Evolutionary conservation across 2,113 vertebrate genomes (phyloP), one percentile per base, ranked within the genome.

Genomic region (Pangasianodon hypophthalmus): DNA sequence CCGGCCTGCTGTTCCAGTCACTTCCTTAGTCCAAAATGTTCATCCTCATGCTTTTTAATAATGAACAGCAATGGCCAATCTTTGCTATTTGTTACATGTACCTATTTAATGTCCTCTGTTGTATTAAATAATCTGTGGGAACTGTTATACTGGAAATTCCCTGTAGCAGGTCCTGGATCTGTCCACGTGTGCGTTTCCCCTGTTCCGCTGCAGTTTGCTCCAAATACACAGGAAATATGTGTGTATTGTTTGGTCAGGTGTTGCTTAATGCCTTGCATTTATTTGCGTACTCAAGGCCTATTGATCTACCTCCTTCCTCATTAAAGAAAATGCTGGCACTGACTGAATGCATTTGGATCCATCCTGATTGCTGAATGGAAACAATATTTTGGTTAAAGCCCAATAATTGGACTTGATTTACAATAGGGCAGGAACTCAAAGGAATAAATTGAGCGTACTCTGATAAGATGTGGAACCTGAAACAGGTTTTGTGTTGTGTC

Each of bases 161-260:
- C 86, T 58, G 41, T 32, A 83, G 46, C 86, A 80, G 26, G 50
- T 54, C 41, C 19, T 52, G 58, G 21, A 3, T 85, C 29, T 2
- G 26, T 24, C 60, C 5, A 32, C 80, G 75, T 80, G 71, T 69
- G 58, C 81, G 69, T 90, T 91, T 88, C 79, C 79, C 41, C 11
- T 60, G 77, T 90, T 56, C 26, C 32, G 71, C 56, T 62, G 56
- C 44, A 50, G 21, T 69, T 71, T 87, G 87, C 62, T 46, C 69
- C 67, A 69, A 89, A 89, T 89, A 56, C 84, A 87, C 75, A 88
- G 44, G 84, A 90, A 84, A 86, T 44, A 58, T 67, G 83, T 58
- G 29, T 84, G 84, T 79, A 90, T 92, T 92, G 89, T 90, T 90
- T 79, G 80, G 64, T 88, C 89, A 92, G 91, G 87, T 92, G 89